Conservation (phyloP, 2,888 invertebrate species). For the Calameuta pallipes region DNA sequence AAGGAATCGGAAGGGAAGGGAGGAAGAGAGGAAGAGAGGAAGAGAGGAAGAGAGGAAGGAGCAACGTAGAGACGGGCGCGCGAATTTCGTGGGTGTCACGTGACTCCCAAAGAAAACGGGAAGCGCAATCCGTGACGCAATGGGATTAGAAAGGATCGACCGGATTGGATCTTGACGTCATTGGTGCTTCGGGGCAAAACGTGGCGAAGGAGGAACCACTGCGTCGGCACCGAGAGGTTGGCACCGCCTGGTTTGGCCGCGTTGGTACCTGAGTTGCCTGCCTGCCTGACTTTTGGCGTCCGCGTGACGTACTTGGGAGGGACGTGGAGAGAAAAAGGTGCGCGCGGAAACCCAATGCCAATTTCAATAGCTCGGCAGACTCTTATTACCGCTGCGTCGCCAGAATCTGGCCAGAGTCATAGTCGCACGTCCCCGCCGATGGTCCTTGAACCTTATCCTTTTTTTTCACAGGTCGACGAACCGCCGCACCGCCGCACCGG, state of each 20-base stretch:
- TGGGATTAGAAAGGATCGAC: conserved; percentile 20
- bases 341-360: too few species aligned
- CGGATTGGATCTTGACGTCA: conserved; percentile 29
- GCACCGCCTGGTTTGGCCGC: background rate
- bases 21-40: background rate
- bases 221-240: background rate
- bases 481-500: conserved; percentile 10
- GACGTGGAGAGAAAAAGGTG: too few species aligned
- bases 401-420: too few species aligned
- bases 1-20: background rate
- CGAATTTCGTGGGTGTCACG: conserved; percentile 2
- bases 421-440: conserved; percentile 19
- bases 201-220: background rate
- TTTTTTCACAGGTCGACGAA: conserved; percentile 36
- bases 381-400: too few species aligned
- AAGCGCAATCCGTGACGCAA: conserved; percentile 15
- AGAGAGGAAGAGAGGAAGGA: background rate
- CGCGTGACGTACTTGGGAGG: too few species aligned
- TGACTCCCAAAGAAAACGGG: background rate
- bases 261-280: too few species aligned
- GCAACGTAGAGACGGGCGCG: too few species aligned
- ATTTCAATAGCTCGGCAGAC: too few species aligned
- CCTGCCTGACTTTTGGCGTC: too few species aligned
- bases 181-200: conserved; percentile 25
- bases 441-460: conserved; percentile 45